Conservation (phyloP, 1,140 invertebrate genomes). For the Semibalanus balanoides region DNA sequence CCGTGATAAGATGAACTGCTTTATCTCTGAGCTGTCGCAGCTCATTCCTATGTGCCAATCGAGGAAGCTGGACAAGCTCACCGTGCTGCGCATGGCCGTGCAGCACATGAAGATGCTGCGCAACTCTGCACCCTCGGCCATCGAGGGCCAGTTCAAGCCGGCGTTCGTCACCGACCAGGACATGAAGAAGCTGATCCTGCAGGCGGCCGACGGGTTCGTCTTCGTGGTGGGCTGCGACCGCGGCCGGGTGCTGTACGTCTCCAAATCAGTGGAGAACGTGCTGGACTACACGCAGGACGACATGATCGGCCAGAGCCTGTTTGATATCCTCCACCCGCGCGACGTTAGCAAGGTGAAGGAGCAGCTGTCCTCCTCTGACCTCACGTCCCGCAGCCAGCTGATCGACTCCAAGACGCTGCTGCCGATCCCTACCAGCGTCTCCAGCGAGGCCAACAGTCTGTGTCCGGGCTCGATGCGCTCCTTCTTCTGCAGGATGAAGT, state of each 20-base stretch:
- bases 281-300: constrained; percentile 74
- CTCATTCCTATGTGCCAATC: constrained; percentile 89
- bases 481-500: constrained; percentile 88
- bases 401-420: constrained; percentile 72
- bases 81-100: constrained; percentile 83
- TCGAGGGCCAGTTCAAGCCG: constrained; percentile 67
- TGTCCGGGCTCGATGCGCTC: constrained; percentile 77
- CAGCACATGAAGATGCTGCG: constrained; percentile 74
- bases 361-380: constrained; percentile 77
- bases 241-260: constrained; percentile 77
- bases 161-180: constrained; percentile 78
- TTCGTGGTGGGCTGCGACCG: constrained; percentile 88
- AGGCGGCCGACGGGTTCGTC: constrained; percentile 77
- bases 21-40: constrained; percentile 74
- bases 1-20: constrained; percentile 91
- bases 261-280: constrained; percentile 69
- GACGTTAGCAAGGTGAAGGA: constrained; percentile 91
- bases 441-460: constrained; percentile 32
- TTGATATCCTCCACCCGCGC: constrained; percentile 87
- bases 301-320: constrained; percentile 79
- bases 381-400: constrained; percentile 61
- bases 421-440: constrained; percentile 29
- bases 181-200: constrained; percentile 61
- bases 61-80: constrained; percentile 82
- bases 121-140: constrained; percentile 60